Conservation (phyloP, 2,888 invertebrate genomes). For the Papilio demoleus region DNA sequence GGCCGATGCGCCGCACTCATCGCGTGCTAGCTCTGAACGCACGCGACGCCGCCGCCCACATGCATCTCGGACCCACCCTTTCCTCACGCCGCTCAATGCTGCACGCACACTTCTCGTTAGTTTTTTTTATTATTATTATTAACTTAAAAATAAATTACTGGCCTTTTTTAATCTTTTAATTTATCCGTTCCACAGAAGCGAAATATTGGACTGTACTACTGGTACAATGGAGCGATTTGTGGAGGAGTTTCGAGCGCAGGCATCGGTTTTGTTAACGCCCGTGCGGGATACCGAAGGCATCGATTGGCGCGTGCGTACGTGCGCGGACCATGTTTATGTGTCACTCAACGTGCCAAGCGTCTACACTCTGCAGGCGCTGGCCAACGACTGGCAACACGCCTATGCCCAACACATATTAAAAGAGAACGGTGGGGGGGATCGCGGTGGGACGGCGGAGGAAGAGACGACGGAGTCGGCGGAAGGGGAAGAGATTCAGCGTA, state of each 20-base stretch:
- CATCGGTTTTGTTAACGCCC: slow-evolving; percentile 46
- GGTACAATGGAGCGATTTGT: slow-evolving; percentile 66
- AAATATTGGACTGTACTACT: slow-evolving; percentile 67
- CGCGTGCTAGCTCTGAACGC: slow-evolving; percentile 58
- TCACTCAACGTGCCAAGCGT: slow-evolving; percentile 61
- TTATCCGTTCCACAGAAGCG: slow-evolving; percentile 68
- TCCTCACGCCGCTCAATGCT: slow-evolving; percentile 51
- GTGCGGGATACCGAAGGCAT: background rate
- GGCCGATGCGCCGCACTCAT: slow-evolving; percentile 65
- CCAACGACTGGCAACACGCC: slow-evolving; percentile 57
- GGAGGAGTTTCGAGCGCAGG: slow-evolving; percentile 58
- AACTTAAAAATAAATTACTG: background rate
- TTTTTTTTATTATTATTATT: background rate
- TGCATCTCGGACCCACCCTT: slow-evolving; percentile 52
- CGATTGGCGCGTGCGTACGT: slow-evolving; percentile 50
- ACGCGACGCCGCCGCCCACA: slow-evolving; percentile 50
- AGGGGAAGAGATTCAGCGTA: slow-evolving; percentile 43
- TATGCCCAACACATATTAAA: slow-evolving; percentile 33
- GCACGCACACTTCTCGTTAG: slow-evolving; percentile 32
- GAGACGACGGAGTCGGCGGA: slow-evolving; percentile 45
- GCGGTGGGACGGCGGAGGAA: slow-evolving; percentile 13
- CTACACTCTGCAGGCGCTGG: slow-evolving; percentile 60
- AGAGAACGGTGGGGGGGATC: background rate
- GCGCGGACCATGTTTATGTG: slow-evolving; percentile 52
- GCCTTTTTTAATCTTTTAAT: too few relatives aligned